Evolutionary conservation across 1,140 invertebrate genomes (phyloP), one percentile per base, ranked within the genome.

Genomic region (Meloidogyne chitwoodi): DNA sequence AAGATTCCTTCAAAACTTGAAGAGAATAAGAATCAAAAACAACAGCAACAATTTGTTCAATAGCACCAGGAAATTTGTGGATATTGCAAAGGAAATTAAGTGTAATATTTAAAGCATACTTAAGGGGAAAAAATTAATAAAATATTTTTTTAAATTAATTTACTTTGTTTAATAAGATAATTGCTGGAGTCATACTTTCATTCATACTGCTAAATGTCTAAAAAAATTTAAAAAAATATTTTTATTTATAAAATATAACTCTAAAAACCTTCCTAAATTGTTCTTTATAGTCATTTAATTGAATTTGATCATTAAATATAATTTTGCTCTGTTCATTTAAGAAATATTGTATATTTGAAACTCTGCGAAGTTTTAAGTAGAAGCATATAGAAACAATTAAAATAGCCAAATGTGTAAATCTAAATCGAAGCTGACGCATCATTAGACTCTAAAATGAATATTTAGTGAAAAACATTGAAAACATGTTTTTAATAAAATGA

Each of bases 41-140:
- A 69, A 82, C 80, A 16, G 75, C 74, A 1, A 82, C 34, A n/a
- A 82, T 24, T 29, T 81, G 68, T n/a, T 84, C 79, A 29, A 38
- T 34, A 67, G 64, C 82, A 16, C 67, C 73, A 0, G 56, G 41
- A 26, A 82, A 82, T 19, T 80, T 29, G 24, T 62, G 38, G 10
- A 82, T 5, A 63, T 82, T 82, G 68, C 81, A 82, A 19, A 82
- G 29, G 63, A 82, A 82, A 44, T 82, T 82, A 16, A 82, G 74
- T 10, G 81, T 77, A 26, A 82, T 77, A 38, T 82, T 82, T 10
- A 82, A 68, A n/a, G 81, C 81, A 61, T 84, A 72, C 81, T 82
- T 22, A 68, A 80, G 41, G 11, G 34, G 14, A 2, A 5, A 22
- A 10, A 68, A 41, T n/a, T n/a, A 6, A 56, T n/a, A n/a, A 14